These are phyloP conservation scores for Rhagonycha fulva DNA, from an alignment of 2,888 invertebrate species.

Conservation along the genomic window DNA sequence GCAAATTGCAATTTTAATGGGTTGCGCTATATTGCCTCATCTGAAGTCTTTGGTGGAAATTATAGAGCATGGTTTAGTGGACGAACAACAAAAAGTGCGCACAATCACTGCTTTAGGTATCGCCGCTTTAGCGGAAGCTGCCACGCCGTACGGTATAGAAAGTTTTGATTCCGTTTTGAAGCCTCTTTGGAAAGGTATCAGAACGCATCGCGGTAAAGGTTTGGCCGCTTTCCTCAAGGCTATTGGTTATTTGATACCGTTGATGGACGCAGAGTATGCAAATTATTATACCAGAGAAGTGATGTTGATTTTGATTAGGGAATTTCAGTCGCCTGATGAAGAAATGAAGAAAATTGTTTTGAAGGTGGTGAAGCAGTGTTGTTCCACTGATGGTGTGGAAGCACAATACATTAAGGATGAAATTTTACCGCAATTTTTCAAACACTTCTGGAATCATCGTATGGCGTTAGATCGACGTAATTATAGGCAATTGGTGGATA, in stretches of 20 bases:
- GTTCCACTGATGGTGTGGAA: slow-evolving; percentile 99
- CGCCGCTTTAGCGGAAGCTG: slow-evolving; percentile 98
- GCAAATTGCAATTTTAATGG: slow-evolving; percentile 99
- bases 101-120: slow-evolving; percentile 98
- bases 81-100: slow-evolving; percentile 95
- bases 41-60: slow-evolving; percentile 97
- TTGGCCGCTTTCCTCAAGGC: slow-evolving; percentile 99
- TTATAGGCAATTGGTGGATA: slow-evolving; percentile 97
- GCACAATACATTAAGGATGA: slow-evolving; percentile 99
- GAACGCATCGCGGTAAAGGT: slow-evolving; percentile 89
- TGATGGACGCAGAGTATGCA: slow-evolving; percentile 99
- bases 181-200: slow-evolving; percentile 98
- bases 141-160: slow-evolving; percentile 99
- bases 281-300: slow-evolving; percentile 99
- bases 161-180: slow-evolving; percentile 99
- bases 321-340: slow-evolving; percentile 99
- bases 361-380: slow-evolving; percentile 99
- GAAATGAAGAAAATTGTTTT: slow-evolving; percentile 99
- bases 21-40: slow-evolving; percentile 98
- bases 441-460: slow-evolving; percentile 99
- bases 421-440: slow-evolving; percentile 97
- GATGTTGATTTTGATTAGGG: slow-evolving; percentile 97
- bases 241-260: slow-evolving; percentile 97
- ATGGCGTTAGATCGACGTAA: slow-evolving; percentile 99
- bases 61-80: slow-evolving; percentile 97